Percentiles rank a stretch among this genome's conserved stretches.
phyloP scores from a whole-genome alignment of 2,113 vertebrate species.

The Amazona guildingii region DNA sequence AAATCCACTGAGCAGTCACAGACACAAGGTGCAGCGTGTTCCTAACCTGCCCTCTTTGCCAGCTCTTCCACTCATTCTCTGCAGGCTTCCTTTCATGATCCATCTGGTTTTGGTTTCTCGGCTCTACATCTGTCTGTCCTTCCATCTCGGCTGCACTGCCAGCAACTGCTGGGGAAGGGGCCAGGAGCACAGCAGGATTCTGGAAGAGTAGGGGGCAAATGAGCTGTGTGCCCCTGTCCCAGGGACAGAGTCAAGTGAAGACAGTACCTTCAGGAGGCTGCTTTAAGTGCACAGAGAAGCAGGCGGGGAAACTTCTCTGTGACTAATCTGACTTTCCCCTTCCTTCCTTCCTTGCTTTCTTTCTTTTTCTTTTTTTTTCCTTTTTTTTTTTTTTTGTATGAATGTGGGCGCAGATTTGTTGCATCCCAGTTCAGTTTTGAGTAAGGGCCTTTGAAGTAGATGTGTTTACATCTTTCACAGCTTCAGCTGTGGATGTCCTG shows the following conservation, averaged over 20 bases:
- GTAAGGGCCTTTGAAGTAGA: constrained; percentile 40
- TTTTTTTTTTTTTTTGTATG: not conserved
- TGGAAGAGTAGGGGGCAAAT: not conserved
- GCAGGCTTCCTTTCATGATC: not conserved
- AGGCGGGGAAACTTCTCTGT: constrained; percentile 83
- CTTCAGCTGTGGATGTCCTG: not conserved
- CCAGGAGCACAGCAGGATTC: not conserved
- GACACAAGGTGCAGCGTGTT: constrained; percentile 58
- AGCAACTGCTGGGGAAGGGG: not conserved
- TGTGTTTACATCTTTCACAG: constrained; percentile 49
- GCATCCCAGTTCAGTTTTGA: constrained; percentile 79
- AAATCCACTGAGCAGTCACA: constrained; percentile 48
- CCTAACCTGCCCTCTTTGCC: constrained; percentile 21
- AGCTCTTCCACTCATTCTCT: not conserved
- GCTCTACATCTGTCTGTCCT: not conserved
- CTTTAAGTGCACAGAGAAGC: constrained; percentile 68
- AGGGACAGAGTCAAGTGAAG: constrained; percentile 52
- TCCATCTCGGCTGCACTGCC: not conserved
- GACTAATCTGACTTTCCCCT: constrained; percentile 83
- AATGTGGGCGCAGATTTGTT: constrained; percentile 76
- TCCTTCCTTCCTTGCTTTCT: constrained; percentile 67
- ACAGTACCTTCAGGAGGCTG: constrained; percentile 46
- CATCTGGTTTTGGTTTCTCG: not conserved
- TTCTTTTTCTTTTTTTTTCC: not conserved
- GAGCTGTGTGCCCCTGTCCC: not conserved